phyloP scores from a whole-genome alignment of 2,113 vertebrate genomes.

The Cyrtonyx montezumae region DNA sequence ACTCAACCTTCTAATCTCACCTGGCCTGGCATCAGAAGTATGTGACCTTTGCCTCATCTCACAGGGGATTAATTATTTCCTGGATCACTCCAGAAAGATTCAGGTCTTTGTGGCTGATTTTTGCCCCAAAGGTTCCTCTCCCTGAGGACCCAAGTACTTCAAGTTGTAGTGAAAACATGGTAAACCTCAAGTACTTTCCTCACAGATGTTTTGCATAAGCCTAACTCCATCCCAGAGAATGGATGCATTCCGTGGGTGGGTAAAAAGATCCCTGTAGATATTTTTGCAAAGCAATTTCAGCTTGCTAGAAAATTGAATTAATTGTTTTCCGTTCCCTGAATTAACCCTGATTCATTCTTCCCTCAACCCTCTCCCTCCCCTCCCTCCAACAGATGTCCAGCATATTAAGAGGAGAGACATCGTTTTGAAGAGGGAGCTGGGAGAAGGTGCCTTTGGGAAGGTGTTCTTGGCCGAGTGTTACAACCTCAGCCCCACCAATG shows the following conservation, averaged over 20 bases:
- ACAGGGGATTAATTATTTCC: background rate
- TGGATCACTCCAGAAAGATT: background rate
- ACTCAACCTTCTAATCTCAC: background rate
- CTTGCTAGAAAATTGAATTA: constrained; percentile 50
- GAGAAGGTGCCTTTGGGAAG: constrained; percentile 98
- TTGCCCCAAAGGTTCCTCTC: background rate
- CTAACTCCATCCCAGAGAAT: constrained; percentile 3
- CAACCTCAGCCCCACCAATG: constrained; percentile 96
- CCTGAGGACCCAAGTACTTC: background rate
- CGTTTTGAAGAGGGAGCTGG: constrained; percentile 95
- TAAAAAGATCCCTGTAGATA: constrained; percentile 43
- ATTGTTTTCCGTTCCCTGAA: constrained; percentile 49
- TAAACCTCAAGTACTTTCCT: constrained; percentile 13
- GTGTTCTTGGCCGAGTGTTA: constrained; percentile 99
- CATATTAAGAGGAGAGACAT: constrained; percentile 98
- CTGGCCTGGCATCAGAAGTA: background rate
- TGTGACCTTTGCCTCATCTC: background rate
- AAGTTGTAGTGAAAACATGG: background rate
- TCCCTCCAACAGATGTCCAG: constrained; percentile 88
- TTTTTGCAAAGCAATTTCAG: constrained; percentile 14
- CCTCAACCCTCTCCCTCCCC: constrained; percentile 51
- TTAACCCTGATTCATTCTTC: constrained; percentile 61
- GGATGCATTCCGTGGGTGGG: background rate
- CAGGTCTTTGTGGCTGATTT: background rate
- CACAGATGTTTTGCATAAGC: constrained; percentile 28